Base-by-base conservation (phyloP, 2,888 invertebrate genomes). In the Digitonthophagus gazella region DNA sequence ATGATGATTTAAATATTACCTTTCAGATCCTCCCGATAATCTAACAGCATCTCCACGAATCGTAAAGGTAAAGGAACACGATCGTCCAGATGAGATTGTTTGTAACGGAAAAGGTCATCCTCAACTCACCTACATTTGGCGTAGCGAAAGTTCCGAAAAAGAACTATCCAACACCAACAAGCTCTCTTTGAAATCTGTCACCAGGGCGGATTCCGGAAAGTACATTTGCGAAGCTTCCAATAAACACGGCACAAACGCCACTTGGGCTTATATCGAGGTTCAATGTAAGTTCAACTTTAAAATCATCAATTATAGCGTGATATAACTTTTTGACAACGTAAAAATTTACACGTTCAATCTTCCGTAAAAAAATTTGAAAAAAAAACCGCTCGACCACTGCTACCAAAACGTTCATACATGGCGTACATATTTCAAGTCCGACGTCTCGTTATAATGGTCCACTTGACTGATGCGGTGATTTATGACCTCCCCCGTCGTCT, bases 251-350 rank as follows among this genome's bases (percentile, higher is more conserved):
- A 87, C 86, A 66, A 87, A 88, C 72, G 89, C 86, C 64, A 88
- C 90, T 8, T 86, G 88, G 15, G 90, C 92, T 2, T 85, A 86
- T 73, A 85, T 96, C 75, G 91, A 94, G 82, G 94, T 96, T 56
- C 88, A 91, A 84, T 96, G 96, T 96, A 84, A 92, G 91, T 89
- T n/a, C n/a, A n/a, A n/a, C n/a, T n/a, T n/a, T n/a, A n/a, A n/a
- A n/a, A n/a, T n/a, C n/a, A n/a, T n/a, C n/a, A n/a, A n/a, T n/a
- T n/a, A n/a, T n/a, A n/a, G n/a, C n/a, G n/a, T n/a, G n/a, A n/a
- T n/a, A n/a, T n/a, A n/a, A n/a, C n/a, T n/a, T n/a, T n/a, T n/a
- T n/a, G n/a, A n/a, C n/a, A n/a, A n/a, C n/a, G n/a, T n/a, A n/a
- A n/a, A n/a, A n/a, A n/a, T n/a, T n/a, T n/a, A n/a, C n/a, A n/a